phyloP scores from a whole-genome alignment of 2,797 vertebrate genomes.

The Columba guinea region DNA sequence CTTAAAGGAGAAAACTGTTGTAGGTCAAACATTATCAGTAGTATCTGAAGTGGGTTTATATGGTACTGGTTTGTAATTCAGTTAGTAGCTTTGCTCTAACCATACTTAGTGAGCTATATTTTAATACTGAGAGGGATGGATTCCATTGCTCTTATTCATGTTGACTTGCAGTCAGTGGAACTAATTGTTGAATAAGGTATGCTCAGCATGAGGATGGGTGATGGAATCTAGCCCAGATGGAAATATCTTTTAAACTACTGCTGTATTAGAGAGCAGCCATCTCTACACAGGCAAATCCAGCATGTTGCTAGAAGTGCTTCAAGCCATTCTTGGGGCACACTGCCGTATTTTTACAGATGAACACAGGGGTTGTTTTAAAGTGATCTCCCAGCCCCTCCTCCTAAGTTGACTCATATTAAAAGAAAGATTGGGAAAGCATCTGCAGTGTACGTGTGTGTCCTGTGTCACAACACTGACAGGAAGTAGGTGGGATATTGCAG shows the following conservation, averaged over 20 bases:
- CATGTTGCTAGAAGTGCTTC: not conserved
- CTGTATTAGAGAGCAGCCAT: not conserved
- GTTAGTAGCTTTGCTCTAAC: not conserved
- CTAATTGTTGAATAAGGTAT: constrained; percentile 57
- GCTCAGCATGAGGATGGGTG: constrained; percentile 41
- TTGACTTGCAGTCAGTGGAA: constrained; percentile 39
- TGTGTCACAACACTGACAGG: not conserved
- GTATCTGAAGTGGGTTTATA: not conserved
- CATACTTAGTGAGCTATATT: not conserved
- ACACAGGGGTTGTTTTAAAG: not conserved
- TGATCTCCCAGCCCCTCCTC: too few species aligned
- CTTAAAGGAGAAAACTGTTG: not conserved
- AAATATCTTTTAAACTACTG: constrained; percentile 14
- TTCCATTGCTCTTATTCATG: constrained; percentile 32
- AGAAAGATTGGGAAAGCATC: not conserved
- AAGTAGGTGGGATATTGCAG: not conserved
- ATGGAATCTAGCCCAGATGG: constrained; percentile 37
- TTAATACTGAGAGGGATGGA: not conserved
- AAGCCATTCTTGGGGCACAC: not conserved
- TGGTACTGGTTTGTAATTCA: not conserved
- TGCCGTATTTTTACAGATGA: not conserved
- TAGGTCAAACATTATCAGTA: not conserved
- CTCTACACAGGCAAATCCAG: not conserved
- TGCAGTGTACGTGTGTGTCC: not conserved
- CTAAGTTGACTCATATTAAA: not conserved